These are phyloP conservation scores for Druceiella hillmani DNA, from an alignment of 2,888 invertebrate species.

Conservation along the genomic window DNA sequence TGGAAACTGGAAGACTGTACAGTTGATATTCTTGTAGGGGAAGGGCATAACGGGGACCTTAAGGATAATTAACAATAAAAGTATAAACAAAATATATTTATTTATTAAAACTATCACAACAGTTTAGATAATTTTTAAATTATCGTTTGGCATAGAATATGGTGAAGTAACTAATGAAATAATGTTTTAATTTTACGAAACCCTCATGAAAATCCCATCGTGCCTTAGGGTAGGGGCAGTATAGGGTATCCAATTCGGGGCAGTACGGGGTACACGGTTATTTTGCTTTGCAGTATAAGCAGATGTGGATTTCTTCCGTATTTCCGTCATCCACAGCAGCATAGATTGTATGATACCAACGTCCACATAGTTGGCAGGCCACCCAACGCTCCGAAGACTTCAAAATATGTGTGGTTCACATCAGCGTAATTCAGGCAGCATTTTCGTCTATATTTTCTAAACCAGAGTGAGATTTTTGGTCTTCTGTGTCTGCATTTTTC, in stretches of 20 bases:
- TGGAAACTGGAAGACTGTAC: no score
- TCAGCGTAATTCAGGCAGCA: conserved; percentile 11
- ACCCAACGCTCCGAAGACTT: conserved; percentile 18
- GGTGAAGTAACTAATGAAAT: conserved; percentile 17
- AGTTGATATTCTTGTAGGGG: no score
- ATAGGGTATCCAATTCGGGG: conserved; percentile 12
- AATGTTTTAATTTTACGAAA: conserved; percentile 11
- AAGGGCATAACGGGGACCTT: conserved; percentile 9
- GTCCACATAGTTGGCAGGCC: conserved; percentile 14
- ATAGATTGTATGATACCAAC: conserved; percentile 21
- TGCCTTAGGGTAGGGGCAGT: conserved; percentile 16
- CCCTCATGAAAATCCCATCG: conserved; percentile 15
- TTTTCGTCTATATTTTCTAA: conserved; percentile 10
- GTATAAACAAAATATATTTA: conserved; percentile 5
- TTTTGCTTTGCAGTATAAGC: conserved; percentile 18
- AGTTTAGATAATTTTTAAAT: conserved; percentile 12
- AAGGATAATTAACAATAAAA: conserved; percentile 6
- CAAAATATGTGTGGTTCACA: conserved; percentile 15
- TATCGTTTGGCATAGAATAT: conserved; percentile 21
- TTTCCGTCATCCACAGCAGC: conserved; percentile 24
- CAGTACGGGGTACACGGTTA: conserved; percentile 13
- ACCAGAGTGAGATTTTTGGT: no score
- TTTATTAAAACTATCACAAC: conserved; percentile 8
- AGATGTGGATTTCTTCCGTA: conserved; percentile 22
- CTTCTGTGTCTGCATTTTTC: conserved; percentile 8